phyloP scores from a whole-genome alignment of 2,888 invertebrate genomes.

The Protophormia terraenovae region DNA sequence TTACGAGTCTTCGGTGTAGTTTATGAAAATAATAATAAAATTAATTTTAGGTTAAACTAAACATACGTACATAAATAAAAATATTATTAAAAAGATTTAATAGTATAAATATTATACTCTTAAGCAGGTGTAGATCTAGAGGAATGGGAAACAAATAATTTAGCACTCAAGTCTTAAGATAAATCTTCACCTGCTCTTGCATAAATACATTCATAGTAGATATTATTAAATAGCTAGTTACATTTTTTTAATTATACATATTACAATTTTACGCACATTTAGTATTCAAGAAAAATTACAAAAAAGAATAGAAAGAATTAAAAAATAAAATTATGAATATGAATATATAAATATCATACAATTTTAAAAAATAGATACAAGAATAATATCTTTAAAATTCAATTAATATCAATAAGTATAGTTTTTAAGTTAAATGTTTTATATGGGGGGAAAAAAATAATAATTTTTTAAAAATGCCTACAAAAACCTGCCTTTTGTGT shows the following conservation, averaged over 20 bases:
- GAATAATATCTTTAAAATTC: constrained; percentile 21
- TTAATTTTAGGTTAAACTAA: constrained; percentile 45
- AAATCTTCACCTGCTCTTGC: no score
- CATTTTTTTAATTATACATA: constrained; percentile 7
- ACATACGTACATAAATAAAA: constrained; percentile 1
- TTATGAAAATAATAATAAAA: constrained; percentile 28
- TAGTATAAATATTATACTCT: no score
- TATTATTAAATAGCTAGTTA: constrained; percentile 18
- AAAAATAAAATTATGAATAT: neutral
- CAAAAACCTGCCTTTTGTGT: constrained; percentile 57
- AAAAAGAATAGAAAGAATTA: neutral
- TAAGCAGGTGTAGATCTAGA: no score
- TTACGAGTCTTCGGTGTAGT: constrained; percentile 92
- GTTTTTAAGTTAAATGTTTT: constrained; percentile 33
- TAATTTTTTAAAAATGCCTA: constrained; percentile 33
- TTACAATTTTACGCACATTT: constrained; percentile 33
- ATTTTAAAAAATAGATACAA: neutral
- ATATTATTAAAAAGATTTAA: neutral
- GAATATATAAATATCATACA: constrained; percentile 3
- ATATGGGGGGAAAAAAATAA: neutral
- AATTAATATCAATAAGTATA: constrained; percentile 37
- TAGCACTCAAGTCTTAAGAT: no score
- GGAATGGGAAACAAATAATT: no score
- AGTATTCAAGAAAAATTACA: constrained; percentile 20
- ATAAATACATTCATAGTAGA: neutral